Conservation (phyloP, 2,113 vertebrate species). For the Protobothrops mucrosquamatus region DNA sequence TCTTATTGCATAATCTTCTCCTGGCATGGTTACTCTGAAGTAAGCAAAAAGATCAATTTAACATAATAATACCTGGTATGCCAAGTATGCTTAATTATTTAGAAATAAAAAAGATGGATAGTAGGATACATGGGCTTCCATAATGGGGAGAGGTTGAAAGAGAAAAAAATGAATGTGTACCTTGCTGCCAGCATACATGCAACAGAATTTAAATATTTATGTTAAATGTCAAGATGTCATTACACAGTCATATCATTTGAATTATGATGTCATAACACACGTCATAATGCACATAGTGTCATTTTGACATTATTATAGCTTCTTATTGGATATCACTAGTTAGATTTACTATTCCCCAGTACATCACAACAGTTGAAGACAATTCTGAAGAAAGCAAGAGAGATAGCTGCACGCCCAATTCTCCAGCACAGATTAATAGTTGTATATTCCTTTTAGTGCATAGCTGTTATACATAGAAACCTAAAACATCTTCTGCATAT, state of each 20-base stretch:
- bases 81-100: not conserved
- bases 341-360: not conserved
- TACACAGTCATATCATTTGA: not conserved
- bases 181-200: not conserved
- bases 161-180: not conserved
- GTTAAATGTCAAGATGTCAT: not conserved
- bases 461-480: not conserved
- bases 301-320: not conserved
- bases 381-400: not conserved
- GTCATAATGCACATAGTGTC: not conserved
- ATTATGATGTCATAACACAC: not conserved
- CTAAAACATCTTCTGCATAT: not conserved
- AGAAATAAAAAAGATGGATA: not conserved
- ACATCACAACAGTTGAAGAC: not conserved
- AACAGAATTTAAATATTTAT: not conserved
- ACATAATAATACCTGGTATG: not conserved
- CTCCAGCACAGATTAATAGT: not conserved
- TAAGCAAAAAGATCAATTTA: not conserved
- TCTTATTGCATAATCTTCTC: not conserved
- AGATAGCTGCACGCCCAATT: not conserved
- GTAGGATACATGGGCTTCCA: not conserved
- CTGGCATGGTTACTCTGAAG: not conserved
- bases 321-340: not conserved
- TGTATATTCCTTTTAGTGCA: not conserved
- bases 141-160: not conserved